Evolutionary conservation across 2,113 vertebrate species (phyloP), one percentile per base, ranked within the genome.

Genomic region (Halcyon senegalensis): DNA sequence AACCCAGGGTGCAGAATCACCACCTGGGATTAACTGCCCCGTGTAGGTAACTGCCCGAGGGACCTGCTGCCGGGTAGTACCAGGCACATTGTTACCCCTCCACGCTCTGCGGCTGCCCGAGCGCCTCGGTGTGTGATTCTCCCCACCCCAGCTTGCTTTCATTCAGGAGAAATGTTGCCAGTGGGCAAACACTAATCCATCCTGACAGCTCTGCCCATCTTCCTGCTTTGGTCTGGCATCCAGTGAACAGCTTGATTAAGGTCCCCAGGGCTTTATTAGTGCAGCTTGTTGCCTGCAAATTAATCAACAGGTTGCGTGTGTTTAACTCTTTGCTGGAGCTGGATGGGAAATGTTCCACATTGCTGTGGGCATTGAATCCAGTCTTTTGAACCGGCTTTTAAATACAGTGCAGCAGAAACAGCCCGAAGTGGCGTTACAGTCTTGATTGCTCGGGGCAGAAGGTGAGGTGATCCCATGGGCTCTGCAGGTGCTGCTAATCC

Each of bases 201-300:
- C 78, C 92, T 92, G 96, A 97, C 94, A 96, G 96, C 89, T 94
- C 94, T 97, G 93, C 96, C 92, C 86, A 84, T 94, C 91, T 96
- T 85, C 85, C 95, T 93, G 93, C 94, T 85, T 89, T 82, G 89
- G 74, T 74, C 87, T 95, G 90, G 89, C 86, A 94, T 96, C 80
- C 88, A 94, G 79, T 86, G 93, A 91, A 89, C 88, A 93, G 94
- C 94, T 97, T 96, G 79, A 96, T 95, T 95, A 94, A 93, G 75
- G 72, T 89, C 96, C 93, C 93, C 0, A 11, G 92, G 92, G 96
- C 90, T 82, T 93, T 90, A 93, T 88, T 93, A 93, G 88, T 85
- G 93, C 79, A 83, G 92, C 88, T 96, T 89, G 89, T 91, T 96
- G 95, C 93, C 81, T 96, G 88, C 67, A 92, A 95, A 96, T 95